A percentile compares a stretch with the other conserved stretches of the same genome.
phyloP scores from a whole-genome alignment of 2,797 vertebrate species.

The Paguma larvata region DNA sequence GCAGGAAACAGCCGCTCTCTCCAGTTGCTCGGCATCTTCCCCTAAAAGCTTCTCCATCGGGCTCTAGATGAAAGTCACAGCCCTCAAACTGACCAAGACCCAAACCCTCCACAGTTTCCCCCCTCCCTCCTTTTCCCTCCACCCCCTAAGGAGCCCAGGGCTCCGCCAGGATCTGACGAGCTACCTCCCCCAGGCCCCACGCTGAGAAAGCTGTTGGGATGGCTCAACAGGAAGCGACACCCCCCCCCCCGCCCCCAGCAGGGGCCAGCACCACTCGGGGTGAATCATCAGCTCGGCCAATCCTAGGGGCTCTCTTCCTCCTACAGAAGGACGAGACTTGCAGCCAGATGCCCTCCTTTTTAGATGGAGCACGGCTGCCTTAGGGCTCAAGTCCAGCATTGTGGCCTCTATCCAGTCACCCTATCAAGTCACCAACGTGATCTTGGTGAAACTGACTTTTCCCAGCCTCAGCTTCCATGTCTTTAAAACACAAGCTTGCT shows the following conservation, averaged over 20 bases:
- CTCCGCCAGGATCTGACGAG: no score
- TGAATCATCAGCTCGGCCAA: background rate
- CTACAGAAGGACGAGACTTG: accelerated
- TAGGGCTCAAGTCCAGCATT: background rate
- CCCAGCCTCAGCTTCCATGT: background rate
- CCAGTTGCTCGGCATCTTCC: background rate
- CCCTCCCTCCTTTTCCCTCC: background rate
- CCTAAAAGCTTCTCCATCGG: background rate
- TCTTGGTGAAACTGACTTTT: background rate
- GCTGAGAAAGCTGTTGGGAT: background rate
- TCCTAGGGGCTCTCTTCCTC: background rate
- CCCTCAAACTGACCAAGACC: background rate
- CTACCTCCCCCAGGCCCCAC: no score
- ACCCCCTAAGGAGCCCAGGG: no score
- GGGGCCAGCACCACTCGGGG: background rate
- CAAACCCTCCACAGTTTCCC: accelerated
- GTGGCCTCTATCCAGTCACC: background rate
- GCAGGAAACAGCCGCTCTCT: background rate
- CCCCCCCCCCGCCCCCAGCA: accelerated
- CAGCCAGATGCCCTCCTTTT: background rate
- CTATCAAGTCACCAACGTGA: background rate
- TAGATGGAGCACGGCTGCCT: no score
- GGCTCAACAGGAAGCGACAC: background rate
- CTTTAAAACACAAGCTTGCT: background rate
- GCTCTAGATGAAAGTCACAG: background rate